Percentiles rank a stretch among this genome's conserved stretches.
Evolutionary conservation across 2,888 invertebrate species (phyloP).

Genomic region (Synanthedon formicaeformis): DNA sequence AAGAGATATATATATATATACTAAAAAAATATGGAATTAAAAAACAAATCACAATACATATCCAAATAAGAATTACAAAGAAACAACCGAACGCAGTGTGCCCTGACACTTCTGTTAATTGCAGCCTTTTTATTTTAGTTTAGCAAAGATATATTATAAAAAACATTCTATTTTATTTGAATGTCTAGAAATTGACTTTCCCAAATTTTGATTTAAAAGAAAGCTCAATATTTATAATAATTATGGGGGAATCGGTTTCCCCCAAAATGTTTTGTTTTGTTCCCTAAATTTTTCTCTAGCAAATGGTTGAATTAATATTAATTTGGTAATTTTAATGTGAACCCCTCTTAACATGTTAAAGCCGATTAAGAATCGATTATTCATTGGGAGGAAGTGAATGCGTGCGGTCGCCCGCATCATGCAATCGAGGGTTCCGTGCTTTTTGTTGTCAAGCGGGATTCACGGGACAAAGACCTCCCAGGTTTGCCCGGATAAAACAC

Average conservation of each 20-base stretch:
- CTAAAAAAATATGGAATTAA: too few relatives aligned
- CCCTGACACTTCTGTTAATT: too few relatives aligned
- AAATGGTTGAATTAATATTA: conserved; percentile 1
- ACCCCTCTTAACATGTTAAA: conserved; percentile 2
- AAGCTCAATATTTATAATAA: too few relatives aligned
- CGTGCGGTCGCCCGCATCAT: conserved; percentile 18
- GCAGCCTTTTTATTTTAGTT: too few relatives aligned
- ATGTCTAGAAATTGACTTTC: neutral
- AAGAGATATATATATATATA: too few relatives aligned
- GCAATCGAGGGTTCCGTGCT: conserved; percentile 7
- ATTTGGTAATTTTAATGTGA: conserved; percentile 2
- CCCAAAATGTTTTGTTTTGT: too few relatives aligned
- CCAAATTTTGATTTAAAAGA: too few relatives aligned
- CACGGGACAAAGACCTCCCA: conserved; percentile 7
- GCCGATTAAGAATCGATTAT: neutral
- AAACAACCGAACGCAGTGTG: too few relatives aligned
- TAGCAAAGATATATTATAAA: neutral
- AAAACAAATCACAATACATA: too few relatives aligned
- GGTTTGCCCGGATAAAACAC: conserved; percentile 1
- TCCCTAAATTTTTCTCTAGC: neutral
- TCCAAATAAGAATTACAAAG: too few relatives aligned
- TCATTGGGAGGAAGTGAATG: neutral
- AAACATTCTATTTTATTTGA: neutral
- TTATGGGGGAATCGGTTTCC: too few relatives aligned
- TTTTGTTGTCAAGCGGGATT: conserved; percentile 5